Base-by-base conservation (phyloP, 2,797 vertebrate species). In the Nyctalus aviator region DNA sequence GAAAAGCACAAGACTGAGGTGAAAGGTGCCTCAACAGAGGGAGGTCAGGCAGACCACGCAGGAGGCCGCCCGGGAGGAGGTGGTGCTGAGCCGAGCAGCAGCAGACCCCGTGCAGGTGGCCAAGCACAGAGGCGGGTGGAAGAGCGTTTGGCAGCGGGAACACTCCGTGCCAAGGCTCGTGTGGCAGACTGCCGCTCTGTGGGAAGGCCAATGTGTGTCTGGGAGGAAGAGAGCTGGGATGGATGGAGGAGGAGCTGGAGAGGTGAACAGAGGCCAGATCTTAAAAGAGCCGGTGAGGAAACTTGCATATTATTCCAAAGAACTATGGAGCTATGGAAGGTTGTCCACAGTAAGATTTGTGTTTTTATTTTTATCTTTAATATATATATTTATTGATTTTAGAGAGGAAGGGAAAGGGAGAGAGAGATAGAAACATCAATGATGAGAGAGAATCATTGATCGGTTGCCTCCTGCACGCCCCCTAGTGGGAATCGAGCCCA, bases 21-120 rank as follows among this genome's bases (percentile, higher is more conserved):
- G 3, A 12, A n/a, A 37, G 27, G 9, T 4, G 15, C 27, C 10
- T 2, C 12, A 0, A 2, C 4, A 35, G 20, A 50, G 37, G 25
- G 78, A 76, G 44, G 25, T 6, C 32, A 30, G 62, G 59, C 30
- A 48, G 72, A 37, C 13, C 1, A 62, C 27, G 57, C 8, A 30
- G 86, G 57, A 57, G n/a, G 66, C 48, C 41, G 73, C 59, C 93
- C 88, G 17, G 81, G 66, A 91, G 81, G 76, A 79, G 66, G 32
- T 4, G 32, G n/a, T 2, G 10, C 32, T 68, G 44, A 81, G 7
- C 44, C 37, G 69, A 93, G 71, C 55, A 2, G n/a, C 25, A 11
- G 46, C 57, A 89, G 72, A 15, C 27, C 64, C 71, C 8, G 30
- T 3, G 5, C n/a, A 71, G 32, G 3, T 32, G 20, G 25, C 46